These are phyloP conservation scores for Prunella himalayana DNA, from an alignment of 2,113 vertebrate species.

Conservation along the genomic window DNA sequence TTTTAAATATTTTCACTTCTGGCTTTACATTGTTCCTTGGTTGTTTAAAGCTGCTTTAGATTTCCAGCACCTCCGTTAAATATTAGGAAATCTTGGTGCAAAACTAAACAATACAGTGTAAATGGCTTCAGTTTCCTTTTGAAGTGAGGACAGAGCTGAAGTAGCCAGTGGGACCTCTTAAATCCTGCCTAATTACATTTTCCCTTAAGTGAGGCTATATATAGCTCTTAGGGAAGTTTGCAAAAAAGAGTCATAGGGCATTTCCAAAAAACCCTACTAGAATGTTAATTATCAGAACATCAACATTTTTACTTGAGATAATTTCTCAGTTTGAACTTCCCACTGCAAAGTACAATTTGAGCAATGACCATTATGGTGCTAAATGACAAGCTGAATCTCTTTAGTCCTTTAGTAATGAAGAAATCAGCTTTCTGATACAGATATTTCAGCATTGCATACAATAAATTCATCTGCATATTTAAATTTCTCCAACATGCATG, in stretches of 20 bases:
- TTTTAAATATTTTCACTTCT: conserved; percentile 41
- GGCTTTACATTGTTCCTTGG: conserved; percentile 29
- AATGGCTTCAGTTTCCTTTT: background rate
- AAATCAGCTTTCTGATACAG: background rate
- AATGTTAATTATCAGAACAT: conserved; percentile 6
- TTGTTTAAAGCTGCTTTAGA: conserved; percentile 6
- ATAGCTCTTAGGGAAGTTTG: background rate
- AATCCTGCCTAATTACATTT: background rate
- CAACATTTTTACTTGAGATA: background rate
- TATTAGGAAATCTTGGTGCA: background rate
- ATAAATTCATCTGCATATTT: background rate
- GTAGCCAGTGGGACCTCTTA: background rate
- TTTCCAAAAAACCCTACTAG: background rate
- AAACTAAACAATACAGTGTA: background rate
- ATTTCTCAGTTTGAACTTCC: background rate
- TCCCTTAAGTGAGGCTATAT: background rate
- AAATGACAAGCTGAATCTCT: background rate
- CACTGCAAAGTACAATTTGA: background rate
- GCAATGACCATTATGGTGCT: background rate
- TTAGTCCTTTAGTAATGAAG: background rate
- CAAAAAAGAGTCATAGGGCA: background rate
- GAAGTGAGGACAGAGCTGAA: background rate
- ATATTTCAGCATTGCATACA: background rate
- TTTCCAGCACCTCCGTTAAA: background rate
- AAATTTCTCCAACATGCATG: background rate